Evolutionary conservation across 2,113 vertebrate genomes (phyloP).

Genomic region (Dromaius novaehollandiae): DNA sequence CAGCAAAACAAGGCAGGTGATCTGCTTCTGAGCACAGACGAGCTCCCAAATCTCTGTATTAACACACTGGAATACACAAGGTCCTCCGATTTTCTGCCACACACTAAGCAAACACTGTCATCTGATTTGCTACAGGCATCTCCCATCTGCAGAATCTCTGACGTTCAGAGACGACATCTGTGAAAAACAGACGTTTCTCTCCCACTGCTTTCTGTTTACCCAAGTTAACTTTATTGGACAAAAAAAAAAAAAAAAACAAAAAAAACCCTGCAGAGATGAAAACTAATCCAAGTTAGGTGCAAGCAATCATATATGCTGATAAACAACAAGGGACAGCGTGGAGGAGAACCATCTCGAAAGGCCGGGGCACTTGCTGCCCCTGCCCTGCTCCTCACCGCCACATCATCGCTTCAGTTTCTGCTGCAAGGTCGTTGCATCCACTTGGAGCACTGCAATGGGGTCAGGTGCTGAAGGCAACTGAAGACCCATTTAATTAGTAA

Average conservation of each 20-base stretch:
- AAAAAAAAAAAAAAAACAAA: background rate
- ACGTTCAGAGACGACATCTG: background rate
- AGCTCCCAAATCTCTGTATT: background rate
- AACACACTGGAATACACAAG: background rate
- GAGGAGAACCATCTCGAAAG: background rate
- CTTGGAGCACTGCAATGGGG: background rate
- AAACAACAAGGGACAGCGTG: background rate
- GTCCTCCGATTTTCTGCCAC: background rate
- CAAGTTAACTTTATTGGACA: background rate
- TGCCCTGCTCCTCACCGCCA: background rate
- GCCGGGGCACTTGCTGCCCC: background rate
- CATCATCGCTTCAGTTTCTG: slow-evolving; percentile 2
- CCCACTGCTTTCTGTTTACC: background rate
- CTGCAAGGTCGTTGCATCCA: background rate
- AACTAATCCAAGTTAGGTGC: slow-evolving; percentile 20
- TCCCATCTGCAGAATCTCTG: background rate
- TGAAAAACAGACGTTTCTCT: background rate
- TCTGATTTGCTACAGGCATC: background rate
- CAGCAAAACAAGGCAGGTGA: background rate
- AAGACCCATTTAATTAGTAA: slow-evolving; percentile 1
- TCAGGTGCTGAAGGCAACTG: background rate
- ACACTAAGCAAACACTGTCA: background rate
- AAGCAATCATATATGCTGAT: background rate
- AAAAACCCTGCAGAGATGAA: background rate
- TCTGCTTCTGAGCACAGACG: background rate